Evolutionary conservation across 2,797 vertebrate genomes (phyloP), one percentile per base, ranked within the genome.

Genomic region (Helicolenus hilgendorfi): DNA sequence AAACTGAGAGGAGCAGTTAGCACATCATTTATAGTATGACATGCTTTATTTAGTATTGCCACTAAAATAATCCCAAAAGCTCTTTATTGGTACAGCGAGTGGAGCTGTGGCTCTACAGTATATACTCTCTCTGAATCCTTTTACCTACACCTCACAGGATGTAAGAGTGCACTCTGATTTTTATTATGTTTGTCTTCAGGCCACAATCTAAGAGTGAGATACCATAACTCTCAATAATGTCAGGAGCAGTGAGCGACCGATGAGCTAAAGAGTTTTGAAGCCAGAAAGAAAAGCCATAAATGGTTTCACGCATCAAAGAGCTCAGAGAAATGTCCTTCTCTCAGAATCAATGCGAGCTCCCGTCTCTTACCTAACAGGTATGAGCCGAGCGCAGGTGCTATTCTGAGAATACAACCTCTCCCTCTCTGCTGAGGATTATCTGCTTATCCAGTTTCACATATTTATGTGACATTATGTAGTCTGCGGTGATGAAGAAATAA

Each of bases 301-400:
- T 75, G 67, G 83, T 87, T 87, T 89, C 92, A 93, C 84, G 72
- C 90, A 80, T 94, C 86, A 92, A 92, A 91, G 91, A 80, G 85
- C 85, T 92, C 49, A 41, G 41, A 91, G 85, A 87, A 89, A 90
- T 64, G 38, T 69, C 91, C 86, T 69, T 90, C 85, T 88, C 83
- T 92, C 79, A 45, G 86, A 90, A 94, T 95, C 92, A 75, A 95
- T 90, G 88, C 33, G 35, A 71, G 38, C 65, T 62, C 70, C 38
- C 33, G 72, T 70, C 64, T 62, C 45, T 70, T 33, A 59, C 38
- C 70, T n/a, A 64, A 76, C 73, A 80, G 72, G 65, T 55, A 60
- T 45, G 65, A 92, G 79, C 62, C 3, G 15, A 78, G 53, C 18
- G 36, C 74, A 88, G 81, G 81, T 75, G 67, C 72, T 63, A 75